Evolutionary conservation across 2,888 invertebrate species (phyloP).

Genomic region (Oscheius sp.): DNA sequence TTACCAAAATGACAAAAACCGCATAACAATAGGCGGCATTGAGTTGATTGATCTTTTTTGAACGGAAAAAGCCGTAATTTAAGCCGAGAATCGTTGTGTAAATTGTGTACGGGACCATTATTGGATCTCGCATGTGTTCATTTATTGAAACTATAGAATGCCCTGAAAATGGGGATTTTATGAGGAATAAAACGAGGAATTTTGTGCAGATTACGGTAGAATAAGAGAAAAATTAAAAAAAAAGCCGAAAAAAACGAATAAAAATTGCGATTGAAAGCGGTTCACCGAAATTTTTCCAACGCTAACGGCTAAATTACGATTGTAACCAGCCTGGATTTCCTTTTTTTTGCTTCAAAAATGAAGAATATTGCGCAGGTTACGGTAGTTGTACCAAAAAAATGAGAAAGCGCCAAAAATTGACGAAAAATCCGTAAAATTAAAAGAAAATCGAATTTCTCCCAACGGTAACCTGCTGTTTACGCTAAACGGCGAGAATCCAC

Average conservation of each 20-base stretch:
- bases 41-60: neutral
- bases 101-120: neutral
- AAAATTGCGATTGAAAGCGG: neutral
- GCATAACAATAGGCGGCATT: conserved; percentile 8
- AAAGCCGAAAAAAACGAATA: no score
- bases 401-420: no score
- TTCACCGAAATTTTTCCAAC: no score
- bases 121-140: neutral
- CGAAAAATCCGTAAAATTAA: no score
- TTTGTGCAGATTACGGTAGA: no score
- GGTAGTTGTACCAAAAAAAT: no score
- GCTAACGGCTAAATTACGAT: no score
- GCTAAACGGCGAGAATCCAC: neutral
- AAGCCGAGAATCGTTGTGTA: conserved; percentile 5
- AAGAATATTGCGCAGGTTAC: no score
- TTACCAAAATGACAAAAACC: conserved; percentile 11
- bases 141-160: neutral
- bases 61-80: neutral
- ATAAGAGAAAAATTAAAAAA: neutral
- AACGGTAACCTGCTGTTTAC: no score
- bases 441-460: neutral
- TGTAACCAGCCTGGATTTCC: no score
- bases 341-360: no score
- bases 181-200: no score
- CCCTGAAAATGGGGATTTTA: neutral